phyloP scores from a whole-genome alignment of 1,140 invertebrate genomes.

The Archivesica marissinica region DNA sequence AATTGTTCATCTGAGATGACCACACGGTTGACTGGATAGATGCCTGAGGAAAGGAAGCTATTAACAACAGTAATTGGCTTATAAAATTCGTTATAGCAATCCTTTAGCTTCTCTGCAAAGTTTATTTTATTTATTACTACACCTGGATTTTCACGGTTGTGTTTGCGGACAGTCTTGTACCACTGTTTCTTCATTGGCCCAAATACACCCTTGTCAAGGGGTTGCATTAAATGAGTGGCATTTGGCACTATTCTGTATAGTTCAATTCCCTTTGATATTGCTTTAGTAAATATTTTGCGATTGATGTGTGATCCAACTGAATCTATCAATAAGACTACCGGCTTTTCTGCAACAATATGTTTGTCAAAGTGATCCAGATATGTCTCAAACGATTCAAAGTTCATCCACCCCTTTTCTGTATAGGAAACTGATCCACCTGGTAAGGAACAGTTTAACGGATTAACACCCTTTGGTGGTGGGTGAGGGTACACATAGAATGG shows the following conservation, averaged over 20 bases:
- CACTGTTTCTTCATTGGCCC: constrained; percentile 53
- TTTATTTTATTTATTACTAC: constrained; percentile 38
- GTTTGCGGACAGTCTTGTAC: constrained; percentile 50
- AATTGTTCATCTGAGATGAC: constrained; percentile 31
- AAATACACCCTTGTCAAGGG: constrained; percentile 63
- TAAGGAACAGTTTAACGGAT: constrained; percentile 14
- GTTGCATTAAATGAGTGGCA: constrained; percentile 66
- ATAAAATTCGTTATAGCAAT: constrained; percentile 60
- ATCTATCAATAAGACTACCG: constrained; percentile 60
- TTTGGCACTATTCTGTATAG: constrained; percentile 61
- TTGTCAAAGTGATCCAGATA: constrained; percentile 60
- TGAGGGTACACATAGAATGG: constrained; percentile 44
- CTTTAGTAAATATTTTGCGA: constrained; percentile 36
- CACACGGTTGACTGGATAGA: constrained; percentile 48
- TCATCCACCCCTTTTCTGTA: constrained; percentile 64
- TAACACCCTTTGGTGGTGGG: background rate
- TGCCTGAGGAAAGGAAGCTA: constrained; percentile 49
- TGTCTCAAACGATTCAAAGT: constrained; percentile 38
- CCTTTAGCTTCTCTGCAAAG: constrained; percentile 66
- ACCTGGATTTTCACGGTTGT: constrained; percentile 55
- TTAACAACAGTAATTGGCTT: constrained; percentile 62
- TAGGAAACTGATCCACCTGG: constrained; percentile 16
- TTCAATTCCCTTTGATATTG: constrained; percentile 34
- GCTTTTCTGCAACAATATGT: constrained; percentile 54
- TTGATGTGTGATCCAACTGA: constrained; percentile 59